These are phyloP conservation scores for Clistopyga incitator DNA, from an alignment of 2,888 invertebrate genomes.

Conservation along the genomic window DNA sequence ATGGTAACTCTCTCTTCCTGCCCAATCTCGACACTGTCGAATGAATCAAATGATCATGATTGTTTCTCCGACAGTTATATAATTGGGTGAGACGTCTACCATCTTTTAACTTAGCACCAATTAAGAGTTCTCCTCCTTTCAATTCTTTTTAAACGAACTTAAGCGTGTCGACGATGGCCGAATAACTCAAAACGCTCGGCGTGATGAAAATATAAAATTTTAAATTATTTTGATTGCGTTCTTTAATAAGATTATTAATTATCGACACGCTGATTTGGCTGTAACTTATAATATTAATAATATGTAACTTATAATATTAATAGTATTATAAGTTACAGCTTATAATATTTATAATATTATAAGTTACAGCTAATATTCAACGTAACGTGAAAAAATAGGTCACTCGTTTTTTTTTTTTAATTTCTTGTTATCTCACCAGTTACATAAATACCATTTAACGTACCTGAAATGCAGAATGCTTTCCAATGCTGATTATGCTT, in stretches of 20 bases:
- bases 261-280: too few species aligned
- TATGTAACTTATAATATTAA: too few species aligned
- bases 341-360: too few species aligned
- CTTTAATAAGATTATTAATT: too few species aligned
- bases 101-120: neutral
- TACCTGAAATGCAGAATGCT: neutral
- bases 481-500: too few species aligned
- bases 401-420: too few species aligned
- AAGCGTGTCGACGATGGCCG: neutral
- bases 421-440: neutral
- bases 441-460: neutral
- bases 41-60: neutral
- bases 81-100: slow-evolving; percentile 4
- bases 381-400: too few species aligned
- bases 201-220: neutral
- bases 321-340: too few species aligned
- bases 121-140: neutral
- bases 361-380: too few species aligned
- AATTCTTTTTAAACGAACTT: neutral
- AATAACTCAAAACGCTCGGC: neutral
- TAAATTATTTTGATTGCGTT: too few species aligned
- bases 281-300: too few species aligned
- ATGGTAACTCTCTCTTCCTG: neutral
- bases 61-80: neutral
- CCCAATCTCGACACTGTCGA: neutral